These are phyloP conservation scores for Rhodophaea formosa DNA, from an alignment of 2,888 invertebrate genomes.

Conservation along the genomic window DNA sequence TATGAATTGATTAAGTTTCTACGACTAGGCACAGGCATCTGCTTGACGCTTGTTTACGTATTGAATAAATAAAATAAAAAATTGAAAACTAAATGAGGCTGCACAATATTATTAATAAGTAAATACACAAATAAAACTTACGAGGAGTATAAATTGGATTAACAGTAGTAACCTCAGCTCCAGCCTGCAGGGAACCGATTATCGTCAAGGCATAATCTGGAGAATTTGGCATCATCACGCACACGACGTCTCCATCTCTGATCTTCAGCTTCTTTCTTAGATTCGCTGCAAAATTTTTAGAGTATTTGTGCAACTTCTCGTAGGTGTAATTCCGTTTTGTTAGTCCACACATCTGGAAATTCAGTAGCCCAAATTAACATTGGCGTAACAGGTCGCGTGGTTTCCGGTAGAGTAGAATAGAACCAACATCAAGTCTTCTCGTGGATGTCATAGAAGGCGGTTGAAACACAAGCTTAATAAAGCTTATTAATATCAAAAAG, in stretches of 20 bases:
- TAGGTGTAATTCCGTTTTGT: constrained; percentile 86
- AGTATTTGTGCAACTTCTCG: constrained; percentile 80
- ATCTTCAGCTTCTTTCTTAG: constrained; percentile 83
- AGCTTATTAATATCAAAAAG: too few relatives aligned
- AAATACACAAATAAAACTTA: constrained; percentile 39
- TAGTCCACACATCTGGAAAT: constrained; percentile 83
- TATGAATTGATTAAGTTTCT: too few relatives aligned
- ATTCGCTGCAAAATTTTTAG: constrained; percentile 82
- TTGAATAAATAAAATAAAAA: too few relatives aligned
- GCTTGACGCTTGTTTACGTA: too few relatives aligned
- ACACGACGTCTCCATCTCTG: constrained; percentile 82
- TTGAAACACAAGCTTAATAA: too few relatives aligned
- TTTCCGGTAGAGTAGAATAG: too few relatives aligned
- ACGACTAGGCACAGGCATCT: too few relatives aligned
- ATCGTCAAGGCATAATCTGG: constrained; percentile 85
- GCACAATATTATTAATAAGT: too few relatives aligned
- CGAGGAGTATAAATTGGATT: constrained; percentile 86
- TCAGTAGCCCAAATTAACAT: not conserved
- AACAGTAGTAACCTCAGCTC: constrained; percentile 83
- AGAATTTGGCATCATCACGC: constrained; percentile 84
- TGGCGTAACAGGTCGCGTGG: too few relatives aligned
- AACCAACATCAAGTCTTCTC: too few relatives aligned
- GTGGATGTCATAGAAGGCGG: too few relatives aligned
- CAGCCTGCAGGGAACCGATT: constrained; percentile 84
- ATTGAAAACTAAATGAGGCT: too few relatives aligned